Percentiles rank a stretch among this genome's conserved stretches.
Evolutionary conservation across 2,113 vertebrate species (phyloP).

Genomic region (Ictalurus furcatus): DNA sequence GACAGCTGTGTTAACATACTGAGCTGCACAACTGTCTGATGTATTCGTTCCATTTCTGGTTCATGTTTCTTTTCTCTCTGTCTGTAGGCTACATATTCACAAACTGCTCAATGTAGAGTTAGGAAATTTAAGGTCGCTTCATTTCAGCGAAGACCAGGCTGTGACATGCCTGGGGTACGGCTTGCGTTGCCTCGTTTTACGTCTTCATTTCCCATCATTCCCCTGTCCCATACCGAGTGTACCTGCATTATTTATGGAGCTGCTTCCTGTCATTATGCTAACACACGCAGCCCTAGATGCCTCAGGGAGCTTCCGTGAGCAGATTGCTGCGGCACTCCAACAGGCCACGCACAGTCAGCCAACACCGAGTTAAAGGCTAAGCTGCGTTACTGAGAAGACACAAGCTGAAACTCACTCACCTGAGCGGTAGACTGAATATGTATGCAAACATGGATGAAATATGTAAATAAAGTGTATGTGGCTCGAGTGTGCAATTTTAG

Average conservation of each 20-base stretch:
- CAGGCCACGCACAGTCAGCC: slow-evolving; percentile 41
- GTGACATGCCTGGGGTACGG: neutral
- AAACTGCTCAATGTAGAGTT: neutral
- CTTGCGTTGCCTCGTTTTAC: neutral
- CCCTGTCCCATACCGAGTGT: slow-evolving; percentile 41
- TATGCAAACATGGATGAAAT: neutral
- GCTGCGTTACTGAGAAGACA: slow-evolving; percentile 66
- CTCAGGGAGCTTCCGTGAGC: slow-evolving; percentile 51
- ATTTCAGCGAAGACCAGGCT: neutral
- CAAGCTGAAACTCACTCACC: neutral
- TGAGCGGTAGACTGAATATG: neutral
- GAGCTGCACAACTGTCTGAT: neutral
- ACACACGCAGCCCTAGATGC: slow-evolving; percentile 31
- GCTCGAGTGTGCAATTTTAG: neutral
- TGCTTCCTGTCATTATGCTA: slow-evolving; percentile 48
- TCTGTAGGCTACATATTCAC: neutral
- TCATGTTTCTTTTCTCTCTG: neutral
- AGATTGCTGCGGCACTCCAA: slow-evolving; percentile 65
- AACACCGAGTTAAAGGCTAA: slow-evolving; percentile 66
- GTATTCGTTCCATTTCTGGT: neutral
- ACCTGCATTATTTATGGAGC: slow-evolving; percentile 56
- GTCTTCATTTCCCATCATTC: slow-evolving; percentile 50
- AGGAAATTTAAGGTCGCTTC: neutral
- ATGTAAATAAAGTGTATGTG: neutral
- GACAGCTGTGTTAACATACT: neutral